Conservation (phyloP, 64 coral and sea anemone genomes). For the Stichodactyla helianthus region DNA sequence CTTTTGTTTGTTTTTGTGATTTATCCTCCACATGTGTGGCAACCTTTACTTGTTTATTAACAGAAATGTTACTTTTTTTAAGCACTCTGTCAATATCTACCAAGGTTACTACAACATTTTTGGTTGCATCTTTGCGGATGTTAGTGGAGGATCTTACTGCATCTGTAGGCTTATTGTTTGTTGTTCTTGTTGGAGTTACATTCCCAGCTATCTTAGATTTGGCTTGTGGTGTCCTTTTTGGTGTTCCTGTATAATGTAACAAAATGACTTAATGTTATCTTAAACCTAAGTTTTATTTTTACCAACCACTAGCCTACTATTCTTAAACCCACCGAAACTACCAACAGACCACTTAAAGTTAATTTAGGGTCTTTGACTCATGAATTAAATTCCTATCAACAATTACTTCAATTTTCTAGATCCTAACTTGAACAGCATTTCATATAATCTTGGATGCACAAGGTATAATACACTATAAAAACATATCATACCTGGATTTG, state of each 20-base stretch:
- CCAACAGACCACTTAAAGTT: no score
- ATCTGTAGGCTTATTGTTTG: background rate
- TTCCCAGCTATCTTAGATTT: background rate
- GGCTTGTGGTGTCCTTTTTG: background rate
- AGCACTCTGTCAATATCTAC: background rate
- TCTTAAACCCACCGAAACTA: no score
- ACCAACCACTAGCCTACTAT: no score
- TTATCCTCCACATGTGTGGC: background rate
- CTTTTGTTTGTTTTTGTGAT: background rate
- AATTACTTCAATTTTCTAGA: no score
- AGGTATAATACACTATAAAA: background rate
- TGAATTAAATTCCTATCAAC: no score
- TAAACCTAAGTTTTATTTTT: no score
- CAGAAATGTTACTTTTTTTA: background rate
- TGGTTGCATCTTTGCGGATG: background rate
- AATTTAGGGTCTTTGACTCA: no score
- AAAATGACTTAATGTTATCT: no score
- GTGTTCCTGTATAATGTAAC: background rate
- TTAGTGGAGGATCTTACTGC: background rate
- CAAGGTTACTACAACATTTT: background rate
- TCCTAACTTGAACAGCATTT: no score
- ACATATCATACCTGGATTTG: background rate
- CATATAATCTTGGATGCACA: no score
- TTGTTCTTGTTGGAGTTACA: background rate
- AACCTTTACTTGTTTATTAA: background rate